Percentiles rank a stretch among this genome's conserved stretches.
phyloP scores from a whole-genome alignment of 2,888 invertebrate species.

The Pyrrhosoma nymphula region DNA sequence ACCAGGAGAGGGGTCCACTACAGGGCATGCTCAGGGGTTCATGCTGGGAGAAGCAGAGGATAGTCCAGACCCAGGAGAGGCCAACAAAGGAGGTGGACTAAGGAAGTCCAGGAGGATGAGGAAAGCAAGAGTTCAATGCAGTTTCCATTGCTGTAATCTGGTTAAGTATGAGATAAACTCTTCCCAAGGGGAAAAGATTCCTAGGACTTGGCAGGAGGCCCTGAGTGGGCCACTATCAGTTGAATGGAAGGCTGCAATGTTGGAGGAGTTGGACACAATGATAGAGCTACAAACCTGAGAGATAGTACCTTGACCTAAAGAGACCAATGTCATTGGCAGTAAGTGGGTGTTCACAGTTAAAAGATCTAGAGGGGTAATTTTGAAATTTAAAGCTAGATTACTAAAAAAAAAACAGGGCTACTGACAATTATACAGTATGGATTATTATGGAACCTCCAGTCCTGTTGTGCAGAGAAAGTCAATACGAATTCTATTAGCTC shows the following conservation, averaged over 20 bases:
- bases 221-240: not conserved
- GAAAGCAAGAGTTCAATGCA: not conserved
- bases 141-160: not conserved
- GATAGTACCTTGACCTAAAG: not conserved
- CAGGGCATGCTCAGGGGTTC: not conserved
- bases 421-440: slow-evolving; percentile 57
- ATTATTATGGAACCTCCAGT: not conserved
- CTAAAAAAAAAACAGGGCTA: slow-evolving; percentile 68
- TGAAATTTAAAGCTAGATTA: slow-evolving; percentile 23
- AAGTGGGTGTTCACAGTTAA: slow-evolving; percentile 64
- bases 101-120: not conserved
- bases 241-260: not conserved
- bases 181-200: not conserved
- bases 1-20: not conserved
- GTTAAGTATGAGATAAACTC: not conserved
- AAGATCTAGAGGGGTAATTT: not conserved
- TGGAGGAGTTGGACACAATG: not conserved
- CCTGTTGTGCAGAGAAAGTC: slow-evolving; percentile 28
- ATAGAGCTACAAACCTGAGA: not conserved
- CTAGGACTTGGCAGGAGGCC: not conserved
- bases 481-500: not conserved
- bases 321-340: slow-evolving; percentile 51
- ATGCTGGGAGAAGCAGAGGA: not conserved
- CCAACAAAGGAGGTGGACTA: not conserved
- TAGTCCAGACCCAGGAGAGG: not conserved